Percentiles rank a stretch among this genome's conserved stretches.
These are phyloP conservation scores for Delphinus delphis DNA, from an alignment of 2,113 vertebrate species.

Conservation along the genomic window DNA sequence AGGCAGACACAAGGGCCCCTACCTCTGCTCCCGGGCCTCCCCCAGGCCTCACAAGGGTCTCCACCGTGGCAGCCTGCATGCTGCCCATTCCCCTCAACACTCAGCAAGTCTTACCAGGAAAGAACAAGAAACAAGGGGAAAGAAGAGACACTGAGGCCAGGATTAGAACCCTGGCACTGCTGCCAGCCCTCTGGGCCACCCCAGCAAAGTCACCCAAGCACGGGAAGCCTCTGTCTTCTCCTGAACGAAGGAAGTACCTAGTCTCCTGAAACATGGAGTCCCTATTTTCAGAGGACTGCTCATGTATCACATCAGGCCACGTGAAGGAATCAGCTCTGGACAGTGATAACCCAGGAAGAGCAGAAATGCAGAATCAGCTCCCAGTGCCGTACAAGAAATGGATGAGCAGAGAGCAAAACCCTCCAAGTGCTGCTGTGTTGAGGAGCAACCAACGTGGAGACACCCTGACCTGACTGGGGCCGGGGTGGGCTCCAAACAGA, in stretches of 20 bases:
- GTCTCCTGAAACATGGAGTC: not conserved
- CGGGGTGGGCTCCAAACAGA: not conserved
- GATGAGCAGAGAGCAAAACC: no score
- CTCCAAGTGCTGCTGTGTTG: not conserved
- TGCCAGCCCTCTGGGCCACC: fast-evolving
- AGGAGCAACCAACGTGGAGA: not conserved
- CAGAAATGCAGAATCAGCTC: not conserved
- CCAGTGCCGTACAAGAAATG: fast-evolving
- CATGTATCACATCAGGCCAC: not conserved
- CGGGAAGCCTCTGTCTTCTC: not conserved
- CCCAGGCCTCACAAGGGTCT: not conserved
- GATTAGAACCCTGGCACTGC: not conserved
- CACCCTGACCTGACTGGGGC: not conserved
- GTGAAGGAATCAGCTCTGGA: not conserved
- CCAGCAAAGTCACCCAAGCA: not conserved
- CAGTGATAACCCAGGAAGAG: no score
- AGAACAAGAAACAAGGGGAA: not conserved
- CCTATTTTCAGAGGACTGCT: not conserved
- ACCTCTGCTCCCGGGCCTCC: not conserved
- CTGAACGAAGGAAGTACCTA: fast-evolving
- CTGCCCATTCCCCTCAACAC: not conserved
- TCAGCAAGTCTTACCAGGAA: not conserved
- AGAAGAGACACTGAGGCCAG: fast-evolving
- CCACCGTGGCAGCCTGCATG: not conserved
- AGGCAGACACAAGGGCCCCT: slow-evolving; percentile 39